Evolutionary conservation across 2,888 invertebrate species (phyloP).

Genomic region (Lissocephala sabroskyi): DNA sequence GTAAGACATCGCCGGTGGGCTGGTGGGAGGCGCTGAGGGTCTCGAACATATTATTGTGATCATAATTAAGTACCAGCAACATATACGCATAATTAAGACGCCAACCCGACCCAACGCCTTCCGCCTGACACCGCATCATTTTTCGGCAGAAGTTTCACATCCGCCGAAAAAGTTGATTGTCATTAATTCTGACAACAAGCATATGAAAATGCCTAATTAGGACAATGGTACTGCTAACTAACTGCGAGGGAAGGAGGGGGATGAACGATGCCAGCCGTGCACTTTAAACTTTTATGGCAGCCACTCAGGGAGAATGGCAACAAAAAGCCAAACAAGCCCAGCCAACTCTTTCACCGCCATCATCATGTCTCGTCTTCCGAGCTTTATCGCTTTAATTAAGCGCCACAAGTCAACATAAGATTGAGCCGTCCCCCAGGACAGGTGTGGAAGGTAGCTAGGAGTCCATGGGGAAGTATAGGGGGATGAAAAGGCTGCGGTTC

Average conservation of each 20-base stretch:
- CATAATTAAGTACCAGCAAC: constrained; percentile 41
- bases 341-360: background rate
- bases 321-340: background rate
- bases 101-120: constrained; percentile 3
- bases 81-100: constrained; percentile 63
- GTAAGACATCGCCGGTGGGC: constrained; percentile 2
- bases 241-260: background rate
- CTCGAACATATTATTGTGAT: constrained; percentile 49
- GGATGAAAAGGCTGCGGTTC: no score
- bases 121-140: no score
- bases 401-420: background rate
- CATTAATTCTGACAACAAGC: constrained; percentile 21
- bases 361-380: background rate
- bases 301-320: constrained; percentile 7
- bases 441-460: no score
- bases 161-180: constrained; percentile 36
- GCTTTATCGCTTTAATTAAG: constrained; percentile 37
- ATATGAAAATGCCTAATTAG: background rate
- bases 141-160: constrained; percentile 20
- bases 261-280: background rate
- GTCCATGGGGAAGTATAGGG: no score
- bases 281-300: constrained; percentile 13
- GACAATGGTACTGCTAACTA: background rate
- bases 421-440: no score
- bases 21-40: no score